These are phyloP conservation scores for Cepphus grylle DNA, from an alignment of 2,113 vertebrate species.

Conservation along the genomic window DNA sequence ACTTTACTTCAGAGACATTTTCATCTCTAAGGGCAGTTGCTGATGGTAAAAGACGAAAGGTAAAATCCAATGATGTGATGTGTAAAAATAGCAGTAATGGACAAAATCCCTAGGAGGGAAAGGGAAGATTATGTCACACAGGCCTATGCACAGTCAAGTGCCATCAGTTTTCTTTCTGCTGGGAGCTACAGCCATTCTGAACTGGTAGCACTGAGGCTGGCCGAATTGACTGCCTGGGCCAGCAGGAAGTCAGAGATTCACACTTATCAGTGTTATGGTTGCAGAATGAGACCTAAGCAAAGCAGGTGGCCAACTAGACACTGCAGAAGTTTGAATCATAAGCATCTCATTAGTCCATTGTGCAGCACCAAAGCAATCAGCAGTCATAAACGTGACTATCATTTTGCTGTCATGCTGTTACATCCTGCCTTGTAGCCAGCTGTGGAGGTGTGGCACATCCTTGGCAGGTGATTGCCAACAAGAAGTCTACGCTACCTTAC, in stretches of 20 bases:
- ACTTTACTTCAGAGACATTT: neutral
- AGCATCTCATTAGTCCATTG: neutral
- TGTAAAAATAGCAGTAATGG: neutral
- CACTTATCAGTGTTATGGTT: accelerated
- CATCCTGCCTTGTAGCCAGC: neutral
- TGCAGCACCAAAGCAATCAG: neutral
- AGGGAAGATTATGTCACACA: neutral
- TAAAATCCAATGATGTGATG: neutral
- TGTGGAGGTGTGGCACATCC: neutral
- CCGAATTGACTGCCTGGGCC: neutral
- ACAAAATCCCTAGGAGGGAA: neutral
- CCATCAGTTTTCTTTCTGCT: neutral
- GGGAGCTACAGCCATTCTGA: neutral
- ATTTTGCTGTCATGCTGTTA: neutral
- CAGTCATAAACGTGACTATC: neutral
- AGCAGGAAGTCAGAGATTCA: neutral
- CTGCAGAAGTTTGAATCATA: neutral
- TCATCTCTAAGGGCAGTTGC: neutral
- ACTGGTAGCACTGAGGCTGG: neutral
- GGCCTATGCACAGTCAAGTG: neutral
- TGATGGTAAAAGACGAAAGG: neutral
- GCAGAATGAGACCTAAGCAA: neutral
- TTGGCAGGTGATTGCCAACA: neutral
- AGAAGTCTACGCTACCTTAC: neutral
- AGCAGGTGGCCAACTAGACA: neutral